Base-by-base conservation (phyloP, 2,113 vertebrate species). In the Rostratula benghalensis region DNA sequence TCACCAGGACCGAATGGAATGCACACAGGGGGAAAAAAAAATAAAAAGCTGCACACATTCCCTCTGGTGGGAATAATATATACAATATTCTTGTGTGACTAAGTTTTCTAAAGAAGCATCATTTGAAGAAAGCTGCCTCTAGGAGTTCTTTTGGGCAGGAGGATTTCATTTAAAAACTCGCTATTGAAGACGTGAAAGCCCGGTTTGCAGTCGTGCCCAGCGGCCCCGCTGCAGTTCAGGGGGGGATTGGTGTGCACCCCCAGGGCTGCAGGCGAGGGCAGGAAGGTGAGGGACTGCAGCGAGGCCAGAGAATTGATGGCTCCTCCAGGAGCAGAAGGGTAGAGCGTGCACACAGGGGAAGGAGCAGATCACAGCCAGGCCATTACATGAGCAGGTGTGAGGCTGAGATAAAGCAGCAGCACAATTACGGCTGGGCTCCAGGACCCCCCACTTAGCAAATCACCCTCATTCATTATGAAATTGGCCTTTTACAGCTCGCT, bases 311-410 rank as follows among this genome's bases (percentile, higher is more conserved):
- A 83, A 96, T 7, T 90, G 85, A 93, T 70, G 54, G 61, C 53
- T 80, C 77, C 65, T 83, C 41, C 37, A 63, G 61, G 46, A 92
- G 70, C 37, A 68, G 76, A 86, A 94, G 67, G 54, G 68, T 19
- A 77, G 77, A 79, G 54, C 2, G 0, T 7, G 46, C 51, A 73
- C 39, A 28, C 0, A 10, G 27, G 28, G 48, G 68, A 92, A 41
- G 57, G 54, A 93, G 37, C 22, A 9, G 77, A 95, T 89, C 86
- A 48, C 73, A 94, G 75, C 31, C 1, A 0, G 43, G 73, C 35
- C 83, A 69, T 87, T 92, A 90, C 57, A 80, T 9, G 71, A 95
- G 91, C 94, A 96, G 92, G 95, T 97, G 95, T 88, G 79, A 94
- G 83, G 65, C 87, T 74, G 76, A 93, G 95, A 97, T 97, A 96